Conservation (phyloP, 2,797 vertebrate genomes). For the Streptopelia turtur region DNA sequence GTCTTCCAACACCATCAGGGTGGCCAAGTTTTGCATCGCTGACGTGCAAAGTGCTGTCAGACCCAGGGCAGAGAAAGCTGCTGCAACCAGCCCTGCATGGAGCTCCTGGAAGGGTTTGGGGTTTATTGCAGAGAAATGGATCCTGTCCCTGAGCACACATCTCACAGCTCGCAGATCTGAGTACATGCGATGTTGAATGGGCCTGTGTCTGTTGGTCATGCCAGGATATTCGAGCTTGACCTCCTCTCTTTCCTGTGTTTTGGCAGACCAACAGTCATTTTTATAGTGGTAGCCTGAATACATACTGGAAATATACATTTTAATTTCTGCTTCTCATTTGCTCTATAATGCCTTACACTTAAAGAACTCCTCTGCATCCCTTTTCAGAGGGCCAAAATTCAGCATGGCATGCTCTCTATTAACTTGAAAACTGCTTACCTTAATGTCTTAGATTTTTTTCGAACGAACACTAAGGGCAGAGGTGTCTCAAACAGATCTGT, state of each 20-base stretch:
- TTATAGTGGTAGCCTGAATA: neutral
- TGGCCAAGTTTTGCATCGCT: neutral
- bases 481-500: neutral
- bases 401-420: neutral
- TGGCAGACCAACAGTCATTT: neutral
- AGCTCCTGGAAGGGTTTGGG: neutral
- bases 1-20: conserved; percentile 14
- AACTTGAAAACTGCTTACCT: neutral
- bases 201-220: neutral
- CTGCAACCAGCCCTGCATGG: neutral
- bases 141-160: neutral
- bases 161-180: neutral
- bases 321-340: neutral
- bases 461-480: neutral
- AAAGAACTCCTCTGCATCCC: neutral
- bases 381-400: neutral
- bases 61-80: neutral
- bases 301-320: neutral
- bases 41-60: neutral
- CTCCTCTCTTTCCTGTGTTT: fast-evolving
- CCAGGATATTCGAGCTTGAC: neutral
- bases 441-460: neutral
- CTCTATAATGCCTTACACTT: neutral
- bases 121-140: neutral
- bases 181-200: neutral